These are phyloP conservation scores for Thalassaphorura encarpata DNA, from an alignment of 1,140 invertebrate species.

Conservation along the genomic window DNA sequence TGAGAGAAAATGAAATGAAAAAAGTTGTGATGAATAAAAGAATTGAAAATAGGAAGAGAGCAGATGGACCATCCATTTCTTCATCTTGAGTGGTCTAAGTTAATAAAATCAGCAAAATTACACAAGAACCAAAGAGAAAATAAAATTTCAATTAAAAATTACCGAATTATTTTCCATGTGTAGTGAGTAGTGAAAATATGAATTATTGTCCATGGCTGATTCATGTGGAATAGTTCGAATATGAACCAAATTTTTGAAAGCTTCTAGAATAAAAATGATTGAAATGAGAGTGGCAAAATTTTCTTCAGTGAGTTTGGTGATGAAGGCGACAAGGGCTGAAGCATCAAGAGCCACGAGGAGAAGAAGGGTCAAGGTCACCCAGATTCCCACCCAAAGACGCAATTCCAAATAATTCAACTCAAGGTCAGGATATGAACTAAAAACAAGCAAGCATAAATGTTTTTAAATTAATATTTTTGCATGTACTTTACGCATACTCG, in stretches of 20 bases:
- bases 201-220: not conserved
- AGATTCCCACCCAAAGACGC: slow-evolving; percentile 40
- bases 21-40: slow-evolving; percentile 40
- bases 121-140: slow-evolving; percentile 2
- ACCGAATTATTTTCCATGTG: not conserved
- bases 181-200: too few species aligned
- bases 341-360: slow-evolving; percentile 39
- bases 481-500: slow-evolving; percentile 29
- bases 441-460: slow-evolving; percentile 5
- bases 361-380: slow-evolving; percentile 38
- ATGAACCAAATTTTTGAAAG: slow-evolving; percentile 34
- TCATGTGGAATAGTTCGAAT: slow-evolving; percentile 6
- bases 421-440: slow-evolving; percentile 25
- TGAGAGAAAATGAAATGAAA: slow-evolving; percentile 34
- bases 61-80: too few species aligned
- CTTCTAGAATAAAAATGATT: slow-evolving; percentile 35
- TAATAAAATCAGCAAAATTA: not conserved
- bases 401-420: slow-evolving; percentile 37
- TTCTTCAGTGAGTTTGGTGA: slow-evolving; percentile 42
- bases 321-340: slow-evolving; percentile 36
- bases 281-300: slow-evolving; percentile 39
- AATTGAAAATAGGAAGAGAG: slow-evolving; percentile 37
- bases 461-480: not conserved
- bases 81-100: too few species aligned
- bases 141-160: too few species aligned